Evolutionary conservation across 2,113 vertebrate genomes (phyloP).

Genomic region (Eptesicus fuscus): DNA sequence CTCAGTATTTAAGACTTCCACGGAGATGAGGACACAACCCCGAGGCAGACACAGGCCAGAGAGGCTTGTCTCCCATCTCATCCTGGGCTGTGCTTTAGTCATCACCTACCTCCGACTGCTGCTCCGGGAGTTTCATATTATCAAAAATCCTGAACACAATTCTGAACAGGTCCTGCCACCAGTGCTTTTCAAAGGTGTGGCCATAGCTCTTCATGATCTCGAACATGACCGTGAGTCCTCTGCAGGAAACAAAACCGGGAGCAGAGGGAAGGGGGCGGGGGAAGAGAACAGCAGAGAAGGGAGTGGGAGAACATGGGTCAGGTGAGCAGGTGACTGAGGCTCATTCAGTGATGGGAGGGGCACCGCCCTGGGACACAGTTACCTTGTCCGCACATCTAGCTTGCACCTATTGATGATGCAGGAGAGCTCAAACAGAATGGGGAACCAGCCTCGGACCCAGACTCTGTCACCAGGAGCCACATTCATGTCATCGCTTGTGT

Average conservation of each 20-base stretch:
- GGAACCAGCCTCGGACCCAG: constrained; percentile 99
- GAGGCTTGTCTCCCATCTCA: neutral
- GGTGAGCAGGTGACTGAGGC: neutral
- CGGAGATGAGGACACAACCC: neutral
- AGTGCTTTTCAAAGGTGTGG: constrained; percentile 95
- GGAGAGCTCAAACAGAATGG: constrained; percentile 97
- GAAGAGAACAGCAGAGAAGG: neutral
- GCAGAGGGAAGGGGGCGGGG: neutral
- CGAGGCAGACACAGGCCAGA: neutral
- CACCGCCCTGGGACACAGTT: neutral
- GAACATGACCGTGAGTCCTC: constrained; percentile 98
- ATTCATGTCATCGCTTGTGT: constrained; percentile 99
- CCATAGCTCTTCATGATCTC: constrained; percentile 99
- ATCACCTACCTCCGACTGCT: constrained; percentile 92
- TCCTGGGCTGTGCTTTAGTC: fast-evolving
- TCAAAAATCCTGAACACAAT: constrained; percentile 98
- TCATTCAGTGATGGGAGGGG: neutral
- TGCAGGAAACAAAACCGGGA: constrained; percentile 70
- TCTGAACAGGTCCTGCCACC: constrained; percentile 99
- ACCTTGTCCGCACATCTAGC: constrained; percentile 96
- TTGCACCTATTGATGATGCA: constrained; percentile 99
- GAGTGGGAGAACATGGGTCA: neutral
- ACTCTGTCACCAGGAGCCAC: constrained; percentile 96
- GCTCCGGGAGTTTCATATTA: constrained; percentile 99
- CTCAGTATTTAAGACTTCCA: neutral